phyloP scores from a whole-genome alignment of 2,113 vertebrate genomes.

The Prochilodus magdalenae region DNA sequence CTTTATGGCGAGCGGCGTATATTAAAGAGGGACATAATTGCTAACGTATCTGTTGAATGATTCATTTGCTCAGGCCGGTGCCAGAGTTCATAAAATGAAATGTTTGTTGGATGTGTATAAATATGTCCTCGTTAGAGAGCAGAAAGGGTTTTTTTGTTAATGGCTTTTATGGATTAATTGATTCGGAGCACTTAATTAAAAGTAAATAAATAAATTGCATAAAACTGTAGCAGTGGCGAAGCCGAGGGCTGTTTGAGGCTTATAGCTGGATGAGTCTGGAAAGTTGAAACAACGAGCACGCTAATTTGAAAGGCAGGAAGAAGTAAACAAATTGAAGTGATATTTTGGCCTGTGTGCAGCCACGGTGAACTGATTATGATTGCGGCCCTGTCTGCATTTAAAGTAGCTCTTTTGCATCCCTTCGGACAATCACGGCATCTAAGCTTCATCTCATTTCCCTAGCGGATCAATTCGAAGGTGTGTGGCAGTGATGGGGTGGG shows the following conservation, averaged over 20 bases:
- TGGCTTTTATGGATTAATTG: conserved; percentile 46
- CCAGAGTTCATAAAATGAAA: conserved; percentile 43
- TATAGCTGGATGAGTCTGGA: conserved; percentile 16
- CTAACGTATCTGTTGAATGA: conserved; percentile 9
- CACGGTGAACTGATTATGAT: conserved; percentile 11
- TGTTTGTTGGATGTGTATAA: conserved; percentile 29
- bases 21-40: background rate
- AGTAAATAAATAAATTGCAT: conserved; percentile 44
- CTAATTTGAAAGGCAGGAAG: conserved; percentile 20
- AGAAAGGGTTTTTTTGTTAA: conserved; percentile 22
- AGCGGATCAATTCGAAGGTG: conserved; percentile 19
- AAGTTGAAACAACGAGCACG: conserved; percentile 22
- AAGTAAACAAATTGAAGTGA: conserved; percentile 24
- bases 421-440: background rate
- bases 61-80: conserved; percentile 5
- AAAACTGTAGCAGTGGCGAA: conserved; percentile 38
- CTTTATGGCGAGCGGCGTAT: background rate
- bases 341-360: background rate
- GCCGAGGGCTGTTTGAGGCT: conserved; percentile 22
- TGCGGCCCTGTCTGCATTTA: conserved; percentile 8
- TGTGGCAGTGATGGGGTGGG: background rate
- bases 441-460: background rate
- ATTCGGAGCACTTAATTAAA: conserved; percentile 52
- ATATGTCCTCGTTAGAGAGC: conserved; percentile 20
- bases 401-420: conserved; percentile 4